Percentiles rank a stretch among this genome's conserved stretches.
Conservation (phyloP, 2,888 invertebrate genomes). For the Encarsia formosa region DNA sequence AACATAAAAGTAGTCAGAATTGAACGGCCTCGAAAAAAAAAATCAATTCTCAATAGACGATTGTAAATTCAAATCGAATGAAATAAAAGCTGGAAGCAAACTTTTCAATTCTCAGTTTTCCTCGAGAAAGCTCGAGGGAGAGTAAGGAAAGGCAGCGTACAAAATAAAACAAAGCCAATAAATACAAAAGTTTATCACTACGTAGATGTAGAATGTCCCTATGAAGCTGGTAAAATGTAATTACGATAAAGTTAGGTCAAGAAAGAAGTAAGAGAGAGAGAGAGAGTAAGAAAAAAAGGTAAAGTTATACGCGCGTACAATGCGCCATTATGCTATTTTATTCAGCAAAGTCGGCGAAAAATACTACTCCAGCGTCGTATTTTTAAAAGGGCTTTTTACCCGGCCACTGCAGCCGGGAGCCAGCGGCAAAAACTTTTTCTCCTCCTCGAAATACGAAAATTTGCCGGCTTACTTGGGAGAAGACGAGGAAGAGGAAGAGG, state of each 20-base stretch:
- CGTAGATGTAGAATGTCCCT: too few relatives aligned
- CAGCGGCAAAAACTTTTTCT: slow-evolving; percentile 3
- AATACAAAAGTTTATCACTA: too few relatives aligned
- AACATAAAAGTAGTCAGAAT: too few relatives aligned
- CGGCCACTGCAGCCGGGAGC: neutral
- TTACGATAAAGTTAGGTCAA: slow-evolving; percentile 7
- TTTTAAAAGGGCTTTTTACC: slow-evolving; percentile 9
- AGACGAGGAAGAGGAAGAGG: too few relatives aligned
- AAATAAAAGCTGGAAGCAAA: neutral
- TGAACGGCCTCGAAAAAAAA: too few relatives aligned
- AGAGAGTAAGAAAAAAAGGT: too few relatives aligned
- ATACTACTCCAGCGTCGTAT: slow-evolving; percentile 4
- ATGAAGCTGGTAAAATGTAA: too few relatives aligned
- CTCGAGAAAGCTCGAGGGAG: neutral
- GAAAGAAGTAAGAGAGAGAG: neutral
- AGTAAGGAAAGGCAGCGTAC: neutral
- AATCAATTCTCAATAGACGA: too few relatives aligned
- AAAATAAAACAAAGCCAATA: too few relatives aligned
- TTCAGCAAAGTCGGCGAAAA: slow-evolving; percentile 2
- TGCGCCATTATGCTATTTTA: slow-evolving; percentile 6
- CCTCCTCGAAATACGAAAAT: slow-evolving; percentile 18
- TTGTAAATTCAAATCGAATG: too few relatives aligned
- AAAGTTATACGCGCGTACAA: slow-evolving; percentile 3
- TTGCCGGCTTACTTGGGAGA: slow-evolving; percentile 11
- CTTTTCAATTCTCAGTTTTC: neutral